Conservation (phyloP, 2,888 invertebrate genomes). For the Patella caerulea region DNA sequence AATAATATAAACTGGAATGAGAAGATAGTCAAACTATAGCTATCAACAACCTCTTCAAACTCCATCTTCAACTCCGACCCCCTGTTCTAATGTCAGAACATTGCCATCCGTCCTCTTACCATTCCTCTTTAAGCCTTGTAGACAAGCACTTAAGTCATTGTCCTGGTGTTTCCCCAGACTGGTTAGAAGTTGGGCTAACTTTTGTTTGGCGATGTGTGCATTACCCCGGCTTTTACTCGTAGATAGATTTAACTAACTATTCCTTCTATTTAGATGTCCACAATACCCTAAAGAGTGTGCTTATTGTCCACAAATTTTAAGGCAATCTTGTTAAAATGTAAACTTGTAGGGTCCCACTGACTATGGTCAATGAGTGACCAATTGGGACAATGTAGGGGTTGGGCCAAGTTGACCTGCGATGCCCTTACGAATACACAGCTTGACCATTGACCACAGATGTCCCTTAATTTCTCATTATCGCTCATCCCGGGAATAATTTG, state of each 20-base stretch:
- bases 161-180: neutral
- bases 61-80: neutral
- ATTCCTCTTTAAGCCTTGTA: neutral
- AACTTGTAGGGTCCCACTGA: neutral
- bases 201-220: no score
- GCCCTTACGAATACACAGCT: neutral
- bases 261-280: neutral
- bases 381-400: neutral
- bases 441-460: constrained; percentile 9
- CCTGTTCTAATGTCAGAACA: neutral
- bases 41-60: neutral
- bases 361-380: constrained; percentile 1
- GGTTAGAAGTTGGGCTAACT: no score
- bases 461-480: constrained; percentile 6
- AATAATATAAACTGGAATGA: neutral
- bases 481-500: neutral
- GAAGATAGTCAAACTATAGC: no score
- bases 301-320: neutral
- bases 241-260: neutral
- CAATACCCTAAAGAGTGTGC: constrained; percentile 2
- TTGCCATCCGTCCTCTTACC: neutral
- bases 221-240: neutral
- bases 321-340: neutral
- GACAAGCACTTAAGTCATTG: constrained; percentile 1
- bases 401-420: neutral